Conservation (phyloP, 2,888 invertebrate species). For the Nephrotoma guestfalica region DNA sequence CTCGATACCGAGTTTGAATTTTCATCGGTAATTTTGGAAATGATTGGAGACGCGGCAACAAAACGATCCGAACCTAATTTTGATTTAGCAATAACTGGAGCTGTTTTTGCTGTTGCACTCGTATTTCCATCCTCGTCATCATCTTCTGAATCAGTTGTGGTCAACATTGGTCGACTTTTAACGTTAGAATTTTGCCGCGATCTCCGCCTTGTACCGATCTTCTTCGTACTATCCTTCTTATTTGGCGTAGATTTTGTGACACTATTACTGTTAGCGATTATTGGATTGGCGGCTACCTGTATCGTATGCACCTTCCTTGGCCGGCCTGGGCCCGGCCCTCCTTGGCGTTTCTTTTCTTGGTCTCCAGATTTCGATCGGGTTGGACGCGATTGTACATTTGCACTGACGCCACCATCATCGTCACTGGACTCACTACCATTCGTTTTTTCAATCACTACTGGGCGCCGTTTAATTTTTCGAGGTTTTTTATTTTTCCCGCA, state of each 20-base stretch:
- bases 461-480: constrained; percentile 8
- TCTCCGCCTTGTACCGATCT: constrained; percentile 16
- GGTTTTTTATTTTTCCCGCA: constrained; percentile 17
- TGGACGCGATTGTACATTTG: constrained; percentile 12
- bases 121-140: constrained; percentile 16
- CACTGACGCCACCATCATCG: constrained; percentile 16
- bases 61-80: neutral
- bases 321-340: constrained; percentile 21
- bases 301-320: constrained; percentile 26
- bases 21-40: neutral
- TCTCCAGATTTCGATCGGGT: constrained; percentile 13
- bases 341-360: constrained; percentile 26
- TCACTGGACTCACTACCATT: constrained; percentile 25
- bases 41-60: neutral
- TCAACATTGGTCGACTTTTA: constrained; percentile 19
- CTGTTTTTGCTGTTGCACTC: constrained; percentile 10
- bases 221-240: constrained; percentile 11
- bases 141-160: constrained; percentile 16
- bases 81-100: neutral
- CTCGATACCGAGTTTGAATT: constrained; percentile 5
- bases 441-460: constrained; percentile 18
- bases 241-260: constrained; percentile 6
- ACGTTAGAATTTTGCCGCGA: constrained; percentile 20
- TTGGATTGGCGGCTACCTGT: neutral
- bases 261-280: neutral